Evolutionary conservation across 2,888 invertebrate species (phyloP).

Genomic region (Nomada fucata): DNA sequence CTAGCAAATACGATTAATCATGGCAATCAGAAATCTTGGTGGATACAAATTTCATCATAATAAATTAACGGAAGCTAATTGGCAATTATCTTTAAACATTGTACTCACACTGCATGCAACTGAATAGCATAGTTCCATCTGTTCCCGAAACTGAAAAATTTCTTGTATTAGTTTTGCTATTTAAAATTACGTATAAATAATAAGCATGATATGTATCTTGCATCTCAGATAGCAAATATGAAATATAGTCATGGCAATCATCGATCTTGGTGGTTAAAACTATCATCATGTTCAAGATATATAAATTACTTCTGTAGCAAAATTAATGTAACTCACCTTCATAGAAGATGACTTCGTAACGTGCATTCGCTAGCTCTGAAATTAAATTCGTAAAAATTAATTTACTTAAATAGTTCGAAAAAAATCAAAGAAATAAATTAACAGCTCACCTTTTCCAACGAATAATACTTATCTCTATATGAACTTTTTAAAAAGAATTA

Average conservation of each 20-base stretch:
- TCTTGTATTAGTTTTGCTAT: neutral
- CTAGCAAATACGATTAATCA: slow-evolving; percentile 64
- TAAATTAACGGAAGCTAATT: neutral
- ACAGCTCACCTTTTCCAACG: slow-evolving; percentile 22
- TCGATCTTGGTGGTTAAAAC: slow-evolving; percentile 84
- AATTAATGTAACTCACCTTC: slow-evolving; percentile 12
- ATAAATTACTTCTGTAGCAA: neutral
- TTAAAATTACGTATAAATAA: neutral
- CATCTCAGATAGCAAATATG: slow-evolving; percentile 67
- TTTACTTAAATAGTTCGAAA: neutral
- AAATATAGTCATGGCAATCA: slow-evolving; percentile 78
- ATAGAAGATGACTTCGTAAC: neutral
- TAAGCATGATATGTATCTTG: neutral
- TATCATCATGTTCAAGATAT: slow-evolving; percentile 10
- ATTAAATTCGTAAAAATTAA: neutral
- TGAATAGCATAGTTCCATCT: too few relatives aligned
- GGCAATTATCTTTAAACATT: neutral
- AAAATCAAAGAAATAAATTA: neutral
- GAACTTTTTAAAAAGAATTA: neutral
- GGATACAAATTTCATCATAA: slow-evolving; percentile 34
- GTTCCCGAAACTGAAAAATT: slow-evolving; percentile 1
- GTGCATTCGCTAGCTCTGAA: slow-evolving; percentile 8
- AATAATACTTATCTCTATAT: neutral
- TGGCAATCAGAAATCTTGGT: slow-evolving; percentile 55
- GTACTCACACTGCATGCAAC: neutral